Conservation (phyloP, 2,113 vertebrate species). For the Tor tambroides region DNA sequence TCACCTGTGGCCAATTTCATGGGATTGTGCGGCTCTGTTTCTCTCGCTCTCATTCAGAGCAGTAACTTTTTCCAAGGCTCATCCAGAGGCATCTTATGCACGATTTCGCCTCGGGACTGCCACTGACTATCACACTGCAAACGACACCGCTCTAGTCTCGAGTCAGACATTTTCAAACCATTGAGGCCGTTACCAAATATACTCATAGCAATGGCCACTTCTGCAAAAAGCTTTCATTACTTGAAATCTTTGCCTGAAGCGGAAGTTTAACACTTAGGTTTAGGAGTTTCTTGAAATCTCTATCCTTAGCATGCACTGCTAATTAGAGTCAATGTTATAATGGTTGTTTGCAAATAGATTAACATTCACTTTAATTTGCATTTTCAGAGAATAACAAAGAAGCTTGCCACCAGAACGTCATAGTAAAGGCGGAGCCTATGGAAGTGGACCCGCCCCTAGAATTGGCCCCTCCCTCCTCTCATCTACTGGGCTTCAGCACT, state of each 20-base stretch:
- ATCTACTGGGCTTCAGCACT: conserved; percentile 89
- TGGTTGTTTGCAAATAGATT: not conserved
- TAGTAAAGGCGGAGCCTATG: conserved; percentile 96
- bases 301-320: not conserved
- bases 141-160: not conserved
- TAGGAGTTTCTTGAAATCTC: not conserved
- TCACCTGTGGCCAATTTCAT: not conserved
- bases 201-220: not conserved
- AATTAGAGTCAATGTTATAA: not conserved
- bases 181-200: not conserved
- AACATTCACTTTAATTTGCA: conserved; percentile 24
- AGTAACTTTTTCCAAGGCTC: not conserved
- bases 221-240: not conserved
- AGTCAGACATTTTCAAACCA: not conserved
- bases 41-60: not conserved
- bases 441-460: conserved; percentile 90
- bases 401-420: conserved; percentile 78
- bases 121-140: not conserved
- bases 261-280: not conserved
- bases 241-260: not conserved
- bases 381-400: conserved; percentile 95
- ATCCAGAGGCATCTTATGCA: not conserved
- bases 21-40: not conserved
- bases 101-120: not conserved
- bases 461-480: conserved; percentile 77